Evolutionary conservation across 2,797 vertebrate genomes (phyloP), one percentile per base, ranked within the genome.

Genomic region (Amniataba percoides): DNA sequence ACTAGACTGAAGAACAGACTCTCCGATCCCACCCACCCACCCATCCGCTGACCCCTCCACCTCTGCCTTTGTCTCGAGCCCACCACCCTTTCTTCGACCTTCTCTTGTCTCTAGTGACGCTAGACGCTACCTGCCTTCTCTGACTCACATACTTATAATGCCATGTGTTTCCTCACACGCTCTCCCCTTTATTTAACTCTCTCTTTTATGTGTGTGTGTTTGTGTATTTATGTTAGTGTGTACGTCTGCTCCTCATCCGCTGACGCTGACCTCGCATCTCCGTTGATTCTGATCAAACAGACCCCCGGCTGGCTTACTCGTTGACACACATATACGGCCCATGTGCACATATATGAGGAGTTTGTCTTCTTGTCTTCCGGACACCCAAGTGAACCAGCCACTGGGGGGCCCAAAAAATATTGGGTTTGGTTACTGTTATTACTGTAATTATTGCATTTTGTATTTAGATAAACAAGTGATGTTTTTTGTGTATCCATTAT

Each of bases 181-280:
- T 80, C 63, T 81, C 52, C 71, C 79, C 80, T 85, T 89, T 80
- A 89, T 91, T 81, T 85, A 61, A 85, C 78, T 74, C 88, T 85
- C 69, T 88, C 81, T 85, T 92, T 85, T 81, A 84, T 84, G 73
- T 83, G 82, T 77, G 89, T 21, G 9, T 60, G 27, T 31, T 31
- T 89, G 62, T 87, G 65, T 88, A 71, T 90, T 72, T 85, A 21
- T 91, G 84, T 87, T 81, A 85, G 81, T 53, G 57, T 83, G 69
- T 62, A 73, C 84, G 93, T 94, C 93, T 94, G 88, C 69, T 84
- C 75, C 91, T 90, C 91, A 91, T 94, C 94, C 94, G 91, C 61
- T 90, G 72, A 58, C 89, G 71, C 77, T 76, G 86, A 82, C 82
- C 88, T 74, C 15, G 23, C 34, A 58, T 73, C 69, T 74, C 83